Base-by-base conservation (phyloP, 2,888 invertebrate species). In the Dryococelus australis region DNA sequence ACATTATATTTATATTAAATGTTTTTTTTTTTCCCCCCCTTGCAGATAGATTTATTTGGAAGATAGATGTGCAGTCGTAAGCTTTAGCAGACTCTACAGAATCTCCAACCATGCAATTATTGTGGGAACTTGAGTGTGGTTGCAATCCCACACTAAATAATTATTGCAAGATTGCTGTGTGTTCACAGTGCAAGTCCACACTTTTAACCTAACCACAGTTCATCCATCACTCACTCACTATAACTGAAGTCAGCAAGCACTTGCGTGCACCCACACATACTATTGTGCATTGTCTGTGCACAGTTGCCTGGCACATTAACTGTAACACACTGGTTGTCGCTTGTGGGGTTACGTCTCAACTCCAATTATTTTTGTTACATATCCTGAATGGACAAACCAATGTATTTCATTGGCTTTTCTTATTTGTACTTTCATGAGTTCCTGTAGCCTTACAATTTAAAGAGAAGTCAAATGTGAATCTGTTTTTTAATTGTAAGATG, bases 21-120 rank as follows among this genome's bases (percentile, higher is more conserved):
- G 65, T 65, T 65, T 65, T 65, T 65, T 65, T 65, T 65, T 65
- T 65, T n/a, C n/a, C n/a, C n/a, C n/a, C n/a, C n/a, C 10, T 65
- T 16, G 65, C 65, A 65, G n/a, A 65, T 65, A n/a, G 20, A 65
- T 65, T 65, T 65, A 65, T n/a, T 65, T 65, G 65, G 65, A 65
- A 65, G n/a, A 65, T 65, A 8, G n/a, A 65, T n/a, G 65, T n/a
- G n/a, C 20, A 65, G 65, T 65, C 16, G n/a, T 65, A 65, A 20
- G n/a, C 65, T n/a, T 65, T 24, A 65, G 65, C 20, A 65, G 65
- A 65, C 10, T 24, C 65, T 65, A 65, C 65, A 65, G 65, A 65
- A 65, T 65, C 65, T 65, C 65, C 24, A 24, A 65, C 20, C n/a
- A 65, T 16, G n/a, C n/a, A 65, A 1, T 20, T 65, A 35, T 65